Conservation (phyloP, 2,888 invertebrate species). For the Acanthosepion pharaonis region DNA sequence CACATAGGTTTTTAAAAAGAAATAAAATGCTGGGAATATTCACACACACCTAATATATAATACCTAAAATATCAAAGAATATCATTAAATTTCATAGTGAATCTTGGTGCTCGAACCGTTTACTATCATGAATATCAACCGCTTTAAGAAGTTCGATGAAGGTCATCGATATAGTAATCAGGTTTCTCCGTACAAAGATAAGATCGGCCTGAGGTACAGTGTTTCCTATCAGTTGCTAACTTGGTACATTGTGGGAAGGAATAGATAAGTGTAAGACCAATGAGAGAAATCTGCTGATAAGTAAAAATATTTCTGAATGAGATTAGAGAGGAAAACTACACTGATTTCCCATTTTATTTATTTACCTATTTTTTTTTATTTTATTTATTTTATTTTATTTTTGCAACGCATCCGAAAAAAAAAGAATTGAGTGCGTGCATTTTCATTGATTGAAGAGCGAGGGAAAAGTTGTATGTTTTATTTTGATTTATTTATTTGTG, state of each 20-base stretch:
- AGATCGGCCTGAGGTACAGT: background rate
- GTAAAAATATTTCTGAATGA: background rate
- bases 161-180: background rate
- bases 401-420: background rate
- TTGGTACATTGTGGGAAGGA: background rate
- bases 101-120: too few relatives aligned
- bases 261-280: background rate
- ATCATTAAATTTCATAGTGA: too few relatives aligned
- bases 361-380: too few relatives aligned
- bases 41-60: too few relatives aligned
- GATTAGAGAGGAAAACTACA: background rate
- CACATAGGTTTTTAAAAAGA: too few relatives aligned
- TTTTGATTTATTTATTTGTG: too few relatives aligned
- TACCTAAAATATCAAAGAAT: background rate
- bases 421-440: background rate
- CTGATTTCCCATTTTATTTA: too few relatives aligned
- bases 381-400: too few relatives aligned
- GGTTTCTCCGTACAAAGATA: background rate
- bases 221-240: background rate
- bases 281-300: background rate
- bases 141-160: background rate
- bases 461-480: too few relatives aligned
- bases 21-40: too few relatives aligned
- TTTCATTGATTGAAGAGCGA: background rate
- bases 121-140: too few relatives aligned